Conservation (phyloP, 2,113 vertebrate species). For the Symphodus melops region DNA sequence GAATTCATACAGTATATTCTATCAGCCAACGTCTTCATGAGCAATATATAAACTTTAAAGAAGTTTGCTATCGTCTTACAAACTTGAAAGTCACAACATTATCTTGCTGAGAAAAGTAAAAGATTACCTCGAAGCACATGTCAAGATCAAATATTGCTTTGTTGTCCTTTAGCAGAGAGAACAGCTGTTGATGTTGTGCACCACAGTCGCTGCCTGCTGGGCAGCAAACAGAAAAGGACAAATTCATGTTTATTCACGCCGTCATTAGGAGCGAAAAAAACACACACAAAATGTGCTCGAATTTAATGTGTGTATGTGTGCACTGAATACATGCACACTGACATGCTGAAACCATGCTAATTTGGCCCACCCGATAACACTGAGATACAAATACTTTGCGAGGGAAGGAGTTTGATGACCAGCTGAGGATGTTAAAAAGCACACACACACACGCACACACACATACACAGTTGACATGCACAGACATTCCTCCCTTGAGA, state of each 20-base stretch:
- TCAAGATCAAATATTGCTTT: constrained; percentile 30
- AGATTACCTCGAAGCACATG: neutral
- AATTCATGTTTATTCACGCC: constrained; percentile 59
- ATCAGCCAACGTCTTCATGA: neutral
- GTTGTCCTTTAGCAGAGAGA: constrained; percentile 43
- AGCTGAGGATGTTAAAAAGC: constrained; percentile 19
- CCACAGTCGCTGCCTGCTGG: constrained; percentile 44
- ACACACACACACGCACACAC: neutral
- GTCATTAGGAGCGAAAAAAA: constrained; percentile 37
- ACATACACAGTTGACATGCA: neutral
- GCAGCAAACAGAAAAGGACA: constrained; percentile 53
- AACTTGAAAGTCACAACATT: neutral
- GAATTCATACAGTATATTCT: neutral
- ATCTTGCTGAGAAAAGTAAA: constrained; percentile 19
- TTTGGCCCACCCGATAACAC: constrained; percentile 27
- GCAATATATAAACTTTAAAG: neutral
- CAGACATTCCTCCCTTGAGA: constrained; percentile 18
- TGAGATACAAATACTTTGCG: constrained; percentile 10
- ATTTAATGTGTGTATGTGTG: constrained; percentile 8
- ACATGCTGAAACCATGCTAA: constrained; percentile 19
- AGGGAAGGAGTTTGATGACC: constrained; percentile 36
- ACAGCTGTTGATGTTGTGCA: constrained; percentile 48
- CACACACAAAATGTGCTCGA: constrained; percentile 12
- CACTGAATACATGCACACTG: constrained; percentile 8
- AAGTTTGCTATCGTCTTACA: constrained; percentile 1